These are phyloP conservation scores for Tinea pellionella DNA, from an alignment of 2,888 invertebrate species.

Conservation along the genomic window DNA sequence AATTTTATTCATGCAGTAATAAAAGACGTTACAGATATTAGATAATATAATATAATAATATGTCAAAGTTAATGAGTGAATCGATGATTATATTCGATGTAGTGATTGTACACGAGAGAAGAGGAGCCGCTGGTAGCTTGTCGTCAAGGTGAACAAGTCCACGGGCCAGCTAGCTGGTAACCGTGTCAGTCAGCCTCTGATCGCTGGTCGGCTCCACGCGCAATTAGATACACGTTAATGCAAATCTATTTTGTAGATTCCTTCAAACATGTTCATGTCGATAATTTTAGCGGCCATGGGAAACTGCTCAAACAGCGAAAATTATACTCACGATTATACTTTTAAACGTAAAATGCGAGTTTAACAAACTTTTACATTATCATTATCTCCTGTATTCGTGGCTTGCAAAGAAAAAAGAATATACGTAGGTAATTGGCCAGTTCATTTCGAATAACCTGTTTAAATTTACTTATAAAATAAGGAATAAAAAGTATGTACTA, in stretches of 20 bases:
- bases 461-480: not conserved
- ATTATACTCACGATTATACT: not conserved
- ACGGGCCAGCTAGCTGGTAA: not conserved
- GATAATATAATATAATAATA: not conserved
- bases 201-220: not conserved
- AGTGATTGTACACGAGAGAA: conserved; percentile 4
- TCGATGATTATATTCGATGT: not conserved
- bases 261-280: not conserved
- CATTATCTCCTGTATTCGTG: not conserved
- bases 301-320: not conserved
- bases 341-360: not conserved
- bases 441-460: not conserved
- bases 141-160: conserved; percentile 4
- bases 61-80: not conserved
- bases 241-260: conserved; percentile 2
- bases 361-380: not conserved
- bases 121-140: conserved; percentile 1
- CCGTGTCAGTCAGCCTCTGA: not conserved
- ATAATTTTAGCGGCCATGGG: not conserved
- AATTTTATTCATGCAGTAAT: no score
- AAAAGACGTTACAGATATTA: no score
- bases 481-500: conserved; percentile 1
- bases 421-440: not conserved
- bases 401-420: not conserved
- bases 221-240: conserved; percentile 7